A percentile compares a stretch with the other conserved stretches of the same genome.
phyloP scores from a whole-genome alignment of 2,113 vertebrate genomes.

The Uropsilus gracilis region DNA sequence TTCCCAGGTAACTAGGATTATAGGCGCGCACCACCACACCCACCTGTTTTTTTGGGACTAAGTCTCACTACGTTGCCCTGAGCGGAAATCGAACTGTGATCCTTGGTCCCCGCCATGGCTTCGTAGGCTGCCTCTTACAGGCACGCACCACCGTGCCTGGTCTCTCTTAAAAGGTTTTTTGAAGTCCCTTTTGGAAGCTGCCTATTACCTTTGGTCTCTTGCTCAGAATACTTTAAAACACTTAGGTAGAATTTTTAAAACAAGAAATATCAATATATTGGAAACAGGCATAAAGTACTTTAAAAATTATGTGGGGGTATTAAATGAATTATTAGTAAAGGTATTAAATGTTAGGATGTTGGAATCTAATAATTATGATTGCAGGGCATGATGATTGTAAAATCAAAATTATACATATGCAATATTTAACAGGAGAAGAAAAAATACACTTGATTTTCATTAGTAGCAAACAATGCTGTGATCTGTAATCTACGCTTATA shows the following conservation, averaged over 20 bases:
- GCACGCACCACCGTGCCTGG: too few species aligned
- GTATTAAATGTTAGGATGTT: not conserved
- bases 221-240: not conserved
- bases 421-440: not conserved
- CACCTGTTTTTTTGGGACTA: too few species aligned
- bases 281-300: not conserved
- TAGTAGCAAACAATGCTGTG: not conserved
- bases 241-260: not conserved
- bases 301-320: not conserved
- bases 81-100: too few species aligned
- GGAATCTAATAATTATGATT: not conserved
- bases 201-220: not conserved
- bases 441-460: not conserved
- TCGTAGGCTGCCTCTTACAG: too few species aligned
- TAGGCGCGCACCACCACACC: too few species aligned
- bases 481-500: not conserved
- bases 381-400: not conserved
- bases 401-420: not conserved
- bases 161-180: not conserved
- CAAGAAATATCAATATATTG: not conserved
- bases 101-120: too few species aligned
- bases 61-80: too few species aligned
- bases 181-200: not conserved
- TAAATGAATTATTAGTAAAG: not conserved
- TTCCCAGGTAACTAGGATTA: too few species aligned